Evolutionary conservation across 1,140 invertebrate genomes (phyloP), one percentile per base, ranked within the genome.

Genomic region (Drosophila guanche): DNA sequence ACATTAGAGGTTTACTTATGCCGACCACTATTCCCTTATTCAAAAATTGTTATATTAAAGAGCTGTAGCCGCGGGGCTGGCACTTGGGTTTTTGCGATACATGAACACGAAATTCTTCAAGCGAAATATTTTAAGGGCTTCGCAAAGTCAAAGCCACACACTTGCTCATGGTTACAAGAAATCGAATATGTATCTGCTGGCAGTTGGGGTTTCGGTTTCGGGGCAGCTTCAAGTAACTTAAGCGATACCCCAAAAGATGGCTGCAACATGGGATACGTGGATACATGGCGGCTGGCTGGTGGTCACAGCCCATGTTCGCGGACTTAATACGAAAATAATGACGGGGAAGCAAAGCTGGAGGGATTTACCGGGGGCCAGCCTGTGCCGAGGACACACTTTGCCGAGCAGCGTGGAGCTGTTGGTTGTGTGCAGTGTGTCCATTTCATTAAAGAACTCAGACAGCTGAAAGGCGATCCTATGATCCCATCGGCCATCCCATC

Each of bases 301-400:
- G 41, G 37, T 42, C 45, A 46, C 29, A 10, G 41, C 16, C 20
- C 65, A 43, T 47, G 59, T 63, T 56, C 69, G 47, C 43, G 47
- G 37, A 43, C 59, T 74, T 74, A 74, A 74, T 65, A 65, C 57
- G 41, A 53, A 72, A 72, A 60, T 72, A 72, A 72, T 72, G 51
- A 68, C 43, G 20, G 23, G n/a, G 8, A 22, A 47, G 33, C 43
- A 48, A 46, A 12, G 51, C 25, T 51, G 47, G 33, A 48, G 37
- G 63, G 43, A 23, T 47, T 69, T 47, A 41, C 23, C 33, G 43
- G 70, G 40, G 57, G 56, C 61, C 60, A 27, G 48, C 2, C 29
- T 12, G 29, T 29, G 37, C 22, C n/a, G 42, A 37, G 45, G 59
- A 45, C 46, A 45, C 46, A 23, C 51, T 74, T 56, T 43, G 45